Conservation (phyloP, 2,797 vertebrate genomes). For the Alfaro cultratus region DNA sequence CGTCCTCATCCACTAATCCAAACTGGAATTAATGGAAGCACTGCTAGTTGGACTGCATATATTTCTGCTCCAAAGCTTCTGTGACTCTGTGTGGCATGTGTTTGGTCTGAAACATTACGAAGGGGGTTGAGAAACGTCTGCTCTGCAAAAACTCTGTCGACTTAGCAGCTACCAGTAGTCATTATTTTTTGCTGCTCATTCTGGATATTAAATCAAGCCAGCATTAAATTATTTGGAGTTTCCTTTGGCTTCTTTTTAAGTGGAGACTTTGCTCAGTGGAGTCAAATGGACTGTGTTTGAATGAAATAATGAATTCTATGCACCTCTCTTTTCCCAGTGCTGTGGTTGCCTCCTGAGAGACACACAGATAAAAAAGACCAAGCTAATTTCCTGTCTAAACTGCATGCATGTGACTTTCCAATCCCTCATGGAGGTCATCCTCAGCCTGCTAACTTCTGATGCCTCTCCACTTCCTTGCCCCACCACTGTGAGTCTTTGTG, state of each 20-base stretch:
- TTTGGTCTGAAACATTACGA: conserved; percentile 38
- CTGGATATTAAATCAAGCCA: conserved; percentile 47
- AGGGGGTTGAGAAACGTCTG: conserved; percentile 38
- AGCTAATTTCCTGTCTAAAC: conserved; percentile 26
- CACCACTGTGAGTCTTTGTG: conserved; percentile 70
- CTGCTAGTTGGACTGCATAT: conserved; percentile 30
- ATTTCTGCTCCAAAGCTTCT: conserved; percentile 28
- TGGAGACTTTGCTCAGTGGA: conserved; percentile 38
- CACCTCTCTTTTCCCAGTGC: conserved; percentile 12
- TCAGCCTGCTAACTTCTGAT: conserved; percentile 81
- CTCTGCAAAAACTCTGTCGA: conserved; percentile 38
- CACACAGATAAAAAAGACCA: conserved; percentile 28
- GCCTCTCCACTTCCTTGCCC: conserved; percentile 64
- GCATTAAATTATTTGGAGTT: conserved; percentile 19
- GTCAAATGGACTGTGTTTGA: conserved; percentile 49
- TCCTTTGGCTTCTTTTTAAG: conserved; percentile 19
- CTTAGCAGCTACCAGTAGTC: conserved; percentile 32
- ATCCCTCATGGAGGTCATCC: conserved; percentile 80
- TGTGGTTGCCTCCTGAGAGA: conserved; percentile 18
- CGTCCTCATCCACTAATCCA: conserved; percentile 28
- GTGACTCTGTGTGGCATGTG: conserved; percentile 24
- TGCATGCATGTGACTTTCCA: conserved; percentile 35
- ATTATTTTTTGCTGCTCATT: conserved; percentile 29
- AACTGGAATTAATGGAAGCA: conserved; percentile 32
- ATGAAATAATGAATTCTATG: conserved; percentile 44